Evolutionary conservation across 2,888 invertebrate genomes (phyloP), one percentile per base, ranked within the genome.

Genomic region (Xestia xanthographa): DNA sequence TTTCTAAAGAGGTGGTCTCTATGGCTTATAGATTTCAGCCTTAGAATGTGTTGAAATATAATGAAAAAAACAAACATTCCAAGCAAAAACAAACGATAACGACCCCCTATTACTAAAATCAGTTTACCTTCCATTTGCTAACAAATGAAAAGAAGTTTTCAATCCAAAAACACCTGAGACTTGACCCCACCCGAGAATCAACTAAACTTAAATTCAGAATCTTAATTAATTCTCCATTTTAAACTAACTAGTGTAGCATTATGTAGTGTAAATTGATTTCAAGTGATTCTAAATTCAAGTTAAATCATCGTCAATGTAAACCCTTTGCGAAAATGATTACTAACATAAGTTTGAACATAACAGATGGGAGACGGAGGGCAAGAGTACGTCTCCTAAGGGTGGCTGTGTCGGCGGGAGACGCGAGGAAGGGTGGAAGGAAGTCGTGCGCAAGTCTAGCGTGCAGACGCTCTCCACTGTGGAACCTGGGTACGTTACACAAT

Each of bases 381-480:
- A 96, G 87, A 97, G 97, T 77, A 97, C 97, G 62, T 98, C 98
- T 86, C 98, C 98, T 1, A 98, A 98, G 91, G 97, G 97, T 91
- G 97, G 95, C 65, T 92, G 92, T 83, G 92, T 92, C 67, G 92
- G 94, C 66, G 93, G 91, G 94, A 97, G 98, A 81, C 98, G 98
- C 86, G 98, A 99, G 90, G 99, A 99, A 91, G 99, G 99, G 20
- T 99, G 99, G 99, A 99, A 99, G 93, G 99, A 99, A 95, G 99
- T 99, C 66, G 98, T 98, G 50, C 97, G 99, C 92, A 99, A 98
- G 97, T 98, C 97, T 77, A 98, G 97, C 78, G 97, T 98, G 43
- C 97, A 97, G 90, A 92, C 96, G 85, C 95, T 95, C 79, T 96
- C 96, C 75, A 94, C 96, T 1, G 93, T 96, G 2, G 96, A 97